These are phyloP conservation scores for Trachurus trachurus DNA, from an alignment of 2,797 vertebrate species.

Conservation along the genomic window DNA sequence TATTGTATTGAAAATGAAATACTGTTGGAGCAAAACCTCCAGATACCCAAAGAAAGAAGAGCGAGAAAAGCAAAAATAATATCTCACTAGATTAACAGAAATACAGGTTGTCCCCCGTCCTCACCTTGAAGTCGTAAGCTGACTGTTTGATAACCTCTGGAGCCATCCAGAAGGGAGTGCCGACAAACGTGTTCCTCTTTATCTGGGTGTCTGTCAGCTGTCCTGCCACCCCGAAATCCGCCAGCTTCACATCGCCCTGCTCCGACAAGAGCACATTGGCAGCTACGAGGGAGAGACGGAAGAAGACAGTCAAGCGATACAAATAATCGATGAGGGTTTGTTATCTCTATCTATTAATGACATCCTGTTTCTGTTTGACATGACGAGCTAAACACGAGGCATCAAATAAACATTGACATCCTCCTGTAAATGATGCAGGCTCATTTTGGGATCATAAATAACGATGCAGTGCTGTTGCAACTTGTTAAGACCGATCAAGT, in stretches of 20 bases:
- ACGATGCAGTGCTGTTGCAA: not conserved
- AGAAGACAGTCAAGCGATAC: not conserved
- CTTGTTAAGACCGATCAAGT: not conserved
- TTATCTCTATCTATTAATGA: not conserved
- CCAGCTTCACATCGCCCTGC: constrained; percentile 98
- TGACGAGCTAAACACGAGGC: not conserved
- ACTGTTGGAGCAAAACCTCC: no score
- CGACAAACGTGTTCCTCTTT: constrained; percentile 99
- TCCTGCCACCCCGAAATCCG: constrained; percentile 97
- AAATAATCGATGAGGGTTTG: not conserved
- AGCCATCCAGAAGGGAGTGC: constrained; percentile 99
- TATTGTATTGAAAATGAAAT: no score
- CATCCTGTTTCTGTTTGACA: not conserved
- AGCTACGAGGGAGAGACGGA: constrained; percentile 76
- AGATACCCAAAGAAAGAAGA: no score
- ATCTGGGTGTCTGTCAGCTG: constrained; percentile 99
- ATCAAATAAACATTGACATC: not conserved
- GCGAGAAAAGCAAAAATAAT: no score
- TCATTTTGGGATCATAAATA: not conserved
- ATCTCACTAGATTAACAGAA: no score
- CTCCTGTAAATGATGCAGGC: not conserved
- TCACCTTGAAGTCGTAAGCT: constrained; percentile 98
- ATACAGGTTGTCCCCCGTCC: constrained; percentile 31
- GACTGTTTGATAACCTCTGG: constrained; percentile 99
- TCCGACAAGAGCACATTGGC: constrained; percentile 98